phyloP scores from a whole-genome alignment of 1,140 invertebrate genomes.

The Pomacea maculata region DNA sequence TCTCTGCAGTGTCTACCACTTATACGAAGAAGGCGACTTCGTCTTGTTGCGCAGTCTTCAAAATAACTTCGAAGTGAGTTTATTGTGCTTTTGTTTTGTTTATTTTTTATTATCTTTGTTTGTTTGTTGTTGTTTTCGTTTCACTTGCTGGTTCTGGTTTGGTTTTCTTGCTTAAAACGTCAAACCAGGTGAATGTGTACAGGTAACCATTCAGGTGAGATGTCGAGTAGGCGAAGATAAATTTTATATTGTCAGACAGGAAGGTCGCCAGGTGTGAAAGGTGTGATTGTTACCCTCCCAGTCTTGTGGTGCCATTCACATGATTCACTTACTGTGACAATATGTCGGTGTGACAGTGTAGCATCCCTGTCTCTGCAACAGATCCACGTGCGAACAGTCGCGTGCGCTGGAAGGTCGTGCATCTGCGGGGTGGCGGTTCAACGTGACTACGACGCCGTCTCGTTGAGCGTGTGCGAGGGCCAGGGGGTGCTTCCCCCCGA shows the following conservation, averaged over 20 bases:
- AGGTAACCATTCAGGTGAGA: background rate
- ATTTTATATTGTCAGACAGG: background rate
- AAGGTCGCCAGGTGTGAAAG: background rate
- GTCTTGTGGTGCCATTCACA: no score
- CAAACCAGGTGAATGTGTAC: background rate
- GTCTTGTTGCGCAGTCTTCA: conserved; percentile 8
- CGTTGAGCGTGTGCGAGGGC: conserved; percentile 37
- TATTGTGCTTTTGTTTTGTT: background rate
- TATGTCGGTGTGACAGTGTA: background rate
- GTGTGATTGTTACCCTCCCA: background rate
- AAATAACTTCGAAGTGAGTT: conserved; percentile 18
- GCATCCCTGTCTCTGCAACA: background rate
- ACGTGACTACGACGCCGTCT: conserved; percentile 36
- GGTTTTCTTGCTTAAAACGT: no score
- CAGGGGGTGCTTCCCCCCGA: conserved; percentile 10
- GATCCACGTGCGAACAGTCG: conserved; percentile 31
- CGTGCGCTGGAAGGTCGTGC: conserved; percentile 32
- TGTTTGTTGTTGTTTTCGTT: no score
- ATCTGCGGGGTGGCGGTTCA: conserved; percentile 36
- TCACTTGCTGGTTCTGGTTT: no score
- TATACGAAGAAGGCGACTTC: conserved; percentile 25
- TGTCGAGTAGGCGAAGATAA: background rate
- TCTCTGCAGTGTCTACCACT: conserved; percentile 12
- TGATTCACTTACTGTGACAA: background rate
- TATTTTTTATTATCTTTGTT: no score